A percentile compares a stretch with the other conserved stretches of the same genome.
phyloP scores from a whole-genome alignment of 2,113 vertebrate species.

The Chaenocephalus aceratus region DNA sequence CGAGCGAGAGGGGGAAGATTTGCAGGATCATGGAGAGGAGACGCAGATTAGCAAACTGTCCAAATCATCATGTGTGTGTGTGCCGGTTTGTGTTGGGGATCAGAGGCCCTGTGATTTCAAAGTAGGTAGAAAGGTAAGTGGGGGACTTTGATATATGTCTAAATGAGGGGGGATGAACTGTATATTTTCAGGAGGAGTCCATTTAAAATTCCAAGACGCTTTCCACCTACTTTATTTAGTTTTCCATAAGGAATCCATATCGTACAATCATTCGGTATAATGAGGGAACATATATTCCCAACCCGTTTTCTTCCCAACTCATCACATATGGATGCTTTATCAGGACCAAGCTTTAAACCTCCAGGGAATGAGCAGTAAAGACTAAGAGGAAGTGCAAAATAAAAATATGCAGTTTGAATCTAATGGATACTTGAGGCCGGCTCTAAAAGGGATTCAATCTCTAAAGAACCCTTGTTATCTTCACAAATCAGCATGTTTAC shows the following conservation, averaged over 20 bases:
- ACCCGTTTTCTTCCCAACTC: too few relatives aligned
- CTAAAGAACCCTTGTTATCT: too few relatives aligned
- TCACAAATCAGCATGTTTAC: too few relatives aligned
- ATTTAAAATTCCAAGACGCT: not conserved
- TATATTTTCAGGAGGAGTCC: slow-evolving; percentile 12
- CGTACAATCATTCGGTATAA: not conserved
- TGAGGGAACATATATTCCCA: not conserved
- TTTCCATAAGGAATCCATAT: not conserved
- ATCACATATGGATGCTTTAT: too few relatives aligned
- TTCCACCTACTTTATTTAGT: slow-evolving; percentile 7
- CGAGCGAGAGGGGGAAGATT: slow-evolving; percentile 25
- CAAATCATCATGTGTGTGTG: slow-evolving; percentile 31
- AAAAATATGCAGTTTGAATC: too few relatives aligned
- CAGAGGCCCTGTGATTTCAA: slow-evolving; percentile 50
- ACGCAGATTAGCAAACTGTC: slow-evolving; percentile 37
- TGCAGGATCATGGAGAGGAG: slow-evolving; percentile 31
- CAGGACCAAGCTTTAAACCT: too few relatives aligned
- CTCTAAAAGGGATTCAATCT: too few relatives aligned
- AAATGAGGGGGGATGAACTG: slow-evolving; percentile 1
- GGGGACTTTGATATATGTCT: slow-evolving; percentile 22
- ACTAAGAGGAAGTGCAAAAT: too few relatives aligned
- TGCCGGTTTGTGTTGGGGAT: slow-evolving; percentile 29
- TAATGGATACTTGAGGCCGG: too few relatives aligned
- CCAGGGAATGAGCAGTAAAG: too few relatives aligned
- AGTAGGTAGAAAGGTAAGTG: slow-evolving; percentile 41